Evolutionary conservation across 37 sponge, comb jelly and placozoan species (phyloP), one percentile per base, ranked within the genome.

Genomic region (Lycopodina hypogea): DNA sequence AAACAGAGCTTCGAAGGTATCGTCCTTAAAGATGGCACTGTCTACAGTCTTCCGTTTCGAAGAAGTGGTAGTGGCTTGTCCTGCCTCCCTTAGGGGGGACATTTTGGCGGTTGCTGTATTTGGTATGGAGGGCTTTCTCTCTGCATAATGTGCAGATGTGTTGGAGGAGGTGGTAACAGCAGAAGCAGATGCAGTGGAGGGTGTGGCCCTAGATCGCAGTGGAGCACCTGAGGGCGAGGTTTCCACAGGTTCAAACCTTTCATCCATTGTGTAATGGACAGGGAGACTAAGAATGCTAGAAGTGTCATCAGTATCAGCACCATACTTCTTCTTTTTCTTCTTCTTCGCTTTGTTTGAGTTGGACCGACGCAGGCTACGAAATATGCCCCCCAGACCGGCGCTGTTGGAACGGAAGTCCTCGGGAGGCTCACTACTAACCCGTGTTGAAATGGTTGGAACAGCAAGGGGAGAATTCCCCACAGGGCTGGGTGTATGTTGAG

Each of bases 211-310:
- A 8, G 56, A 51, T 30, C 40, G 15, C 22, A 33, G 22, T 7
- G 75, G 75, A 58, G 75, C 6, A 3, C 14, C 2, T 15, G 62
- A n/a, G 38, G 75, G 56, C 21, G 24, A 1, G 30, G 68, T 58
- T 11, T 51, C 66, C 28, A 72, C 34, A 24, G 86, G 42, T 24
- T 85, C 79, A 56, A 61, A 71, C 62, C 15, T 28, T 24, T 34
- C 56, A 1, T 66, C 57, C 42, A 71, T 11, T 21, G 60, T 21
- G 0, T 69, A 55, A 35, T 77, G 69, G 23, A 76, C 23, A 24
- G 69, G 71, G 35, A 87, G 23, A 69, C 87, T 87, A 42, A 34
- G 24, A 29, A 87, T 52, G 42, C 87, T 87, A 6, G 87, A 81
- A 37, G 53, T 23, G 68, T 87, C 87, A 21, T 81, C 87, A 22